Evolutionary conservation across 2,888 invertebrate species (phyloP), one percentile per base, ranked within the genome.

Genomic region (Oxycera nigricornis): DNA sequence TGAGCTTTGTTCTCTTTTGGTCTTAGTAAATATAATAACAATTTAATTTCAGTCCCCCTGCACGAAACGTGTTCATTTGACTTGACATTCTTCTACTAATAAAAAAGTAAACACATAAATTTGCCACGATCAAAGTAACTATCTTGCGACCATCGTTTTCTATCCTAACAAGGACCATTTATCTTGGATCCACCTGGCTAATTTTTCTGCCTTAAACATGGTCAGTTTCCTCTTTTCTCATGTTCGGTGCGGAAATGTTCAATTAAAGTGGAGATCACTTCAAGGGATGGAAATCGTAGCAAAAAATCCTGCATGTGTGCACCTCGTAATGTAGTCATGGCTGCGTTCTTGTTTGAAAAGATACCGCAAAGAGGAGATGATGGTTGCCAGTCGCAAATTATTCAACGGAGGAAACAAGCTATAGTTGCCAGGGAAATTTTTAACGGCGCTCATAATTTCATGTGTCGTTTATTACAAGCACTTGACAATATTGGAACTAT

Each of bases 401-500:
- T 46, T 7, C 6, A 17, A 3, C 17, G 17, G 3, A 46, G 52
- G 24, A 24, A 55, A 55, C 52, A 20, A 24, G 52, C 52, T 55
- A 3, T 24, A 46, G 46, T 46, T 55, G 22, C 52, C 9, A 24
- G 52, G 22, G 52, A 55, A 55, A 55, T 24, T 55, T 46, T 55
- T 24, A 55, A 55, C 17, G 52, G 52, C 52, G 2, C 52, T 22
- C 52, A 55, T 55, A 20, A n/a, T 55, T 55, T 55, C 22, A 4
- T 24, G 22, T 55, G n/a, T n/a, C 14, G 46, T 46, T 55, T 24
- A 4, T 55, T 22, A 6, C 11, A 17, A 46, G 46, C 24, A 55
- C 24, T 55, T 24, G 52, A 55, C 52, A 55, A 55, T 55, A 55
- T 55, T 55, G 52, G 52, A 55, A 55, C 52, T 55, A 55, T n/a